Conservation (phyloP, 1,140 invertebrate species). For the Lordiphosa clarofinis region DNA sequence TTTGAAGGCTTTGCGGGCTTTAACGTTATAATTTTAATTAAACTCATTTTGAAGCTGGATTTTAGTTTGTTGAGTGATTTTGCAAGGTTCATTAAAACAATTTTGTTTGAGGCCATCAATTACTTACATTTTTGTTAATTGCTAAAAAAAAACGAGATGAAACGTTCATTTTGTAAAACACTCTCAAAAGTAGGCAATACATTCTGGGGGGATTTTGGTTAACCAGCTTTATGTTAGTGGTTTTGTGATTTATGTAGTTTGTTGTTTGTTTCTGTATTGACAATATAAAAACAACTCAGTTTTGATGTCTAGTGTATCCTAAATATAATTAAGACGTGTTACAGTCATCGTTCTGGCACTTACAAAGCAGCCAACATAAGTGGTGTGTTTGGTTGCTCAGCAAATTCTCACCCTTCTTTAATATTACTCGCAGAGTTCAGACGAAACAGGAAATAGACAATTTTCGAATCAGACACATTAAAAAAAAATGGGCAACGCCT, state of each 20-base stretch:
- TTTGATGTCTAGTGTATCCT: too few species aligned
- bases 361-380: slow-evolving; percentile 4
- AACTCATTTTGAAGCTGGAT: slow-evolving; percentile 23
- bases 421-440: slow-evolving; percentile 29
- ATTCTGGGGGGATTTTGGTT: too few species aligned
- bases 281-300: too few species aligned
- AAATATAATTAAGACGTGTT: too few species aligned
- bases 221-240: too few species aligned
- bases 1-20: slow-evolving; percentile 22
- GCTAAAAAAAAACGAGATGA: too few species aligned
- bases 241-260: too few species aligned
- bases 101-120: too few species aligned
- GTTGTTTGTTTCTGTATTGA: too few species aligned
- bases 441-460: slow-evolving; percentile 71
- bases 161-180: too few species aligned
- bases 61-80: slow-evolving; percentile 5
- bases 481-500: slow-evolving; percentile 27
- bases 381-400: slow-evolving; percentile 21
- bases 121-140: neutral
- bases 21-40: slow-evolving; percentile 58
- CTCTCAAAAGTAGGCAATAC: too few species aligned
- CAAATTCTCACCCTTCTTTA: slow-evolving; percentile 9
- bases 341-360: neutral
- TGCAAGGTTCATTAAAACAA: slow-evolving; percentile 25
- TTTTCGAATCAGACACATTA: slow-evolving; percentile 55